Evolutionary conservation across 2,113 vertebrate genomes (phyloP).

Genomic region (Platichthys stellatus): DNA sequence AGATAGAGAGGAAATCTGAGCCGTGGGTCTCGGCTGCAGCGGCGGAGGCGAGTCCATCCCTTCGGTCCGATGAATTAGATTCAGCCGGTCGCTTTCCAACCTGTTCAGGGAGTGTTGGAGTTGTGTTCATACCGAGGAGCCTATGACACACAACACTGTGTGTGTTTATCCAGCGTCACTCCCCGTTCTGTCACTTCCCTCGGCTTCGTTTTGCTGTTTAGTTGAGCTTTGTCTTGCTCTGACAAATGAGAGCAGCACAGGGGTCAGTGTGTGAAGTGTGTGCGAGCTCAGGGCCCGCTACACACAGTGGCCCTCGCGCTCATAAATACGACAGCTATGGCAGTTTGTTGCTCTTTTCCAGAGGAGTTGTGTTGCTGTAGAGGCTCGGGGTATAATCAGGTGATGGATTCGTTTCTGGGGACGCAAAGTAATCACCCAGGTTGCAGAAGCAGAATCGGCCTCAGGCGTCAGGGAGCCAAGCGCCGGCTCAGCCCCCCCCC

Average conservation of each 20-base stretch:
- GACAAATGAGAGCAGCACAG: constrained; percentile 59
- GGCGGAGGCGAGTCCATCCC: constrained; percentile 13
- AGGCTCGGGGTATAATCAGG: constrained; percentile 33
- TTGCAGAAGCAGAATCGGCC: constrained; percentile 7
- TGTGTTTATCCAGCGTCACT: constrained; percentile 59
- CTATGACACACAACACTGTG: constrained; percentile 31
- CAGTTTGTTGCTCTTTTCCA: constrained; percentile 57
- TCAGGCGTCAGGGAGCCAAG: not conserved
- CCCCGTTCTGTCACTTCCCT: constrained; percentile 1
- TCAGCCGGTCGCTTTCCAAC: constrained; percentile 20
- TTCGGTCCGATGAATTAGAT: constrained; percentile 23
- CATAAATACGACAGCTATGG: constrained; percentile 62
- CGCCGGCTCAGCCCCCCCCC: not conserved
- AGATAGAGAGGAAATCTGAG: constrained; percentile 38
- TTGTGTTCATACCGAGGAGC: constrained; percentile 15
- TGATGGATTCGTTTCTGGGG: constrained; percentile 75
- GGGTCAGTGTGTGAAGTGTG: constrained; percentile 42
- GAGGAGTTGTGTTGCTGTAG: constrained; percentile 44
- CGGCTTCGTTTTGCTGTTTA: constrained; percentile 18
- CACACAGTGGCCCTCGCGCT: constrained; percentile 32
- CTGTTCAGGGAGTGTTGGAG: not conserved
- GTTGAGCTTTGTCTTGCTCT: constrained; percentile 58
- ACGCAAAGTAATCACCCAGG: constrained; percentile 48
- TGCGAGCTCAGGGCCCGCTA: constrained; percentile 13
- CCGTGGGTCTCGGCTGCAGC: not conserved